Evolutionary conservation across 2,888 invertebrate species (phyloP).

Genomic region (Calephelis perditalis): DNA sequence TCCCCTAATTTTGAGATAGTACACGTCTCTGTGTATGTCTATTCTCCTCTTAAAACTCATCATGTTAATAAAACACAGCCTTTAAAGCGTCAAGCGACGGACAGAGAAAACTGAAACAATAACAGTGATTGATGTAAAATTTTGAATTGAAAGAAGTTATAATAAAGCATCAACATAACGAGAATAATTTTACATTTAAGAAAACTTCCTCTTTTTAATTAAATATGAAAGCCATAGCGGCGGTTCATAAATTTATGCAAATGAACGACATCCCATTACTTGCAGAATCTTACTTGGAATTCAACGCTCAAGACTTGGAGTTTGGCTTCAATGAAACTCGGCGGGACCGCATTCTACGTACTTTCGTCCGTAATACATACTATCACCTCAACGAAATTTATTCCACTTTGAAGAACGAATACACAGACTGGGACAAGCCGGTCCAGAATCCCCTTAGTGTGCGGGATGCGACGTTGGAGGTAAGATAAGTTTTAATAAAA

Average conservation of each 20-base stretch:
- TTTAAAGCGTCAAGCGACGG: no score
- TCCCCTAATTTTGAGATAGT: no score
- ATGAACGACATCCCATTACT: slow-evolving; percentile 51
- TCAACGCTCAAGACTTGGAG: slow-evolving; percentile 90
- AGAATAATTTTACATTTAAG: not conserved
- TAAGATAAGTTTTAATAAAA: slow-evolving; percentile 34
- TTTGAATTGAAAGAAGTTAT: no score
- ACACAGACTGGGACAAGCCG: slow-evolving; percentile 96
- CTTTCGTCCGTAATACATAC: slow-evolving; percentile 95
- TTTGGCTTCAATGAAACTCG: slow-evolving; percentile 94
- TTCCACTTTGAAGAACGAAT: slow-evolving; percentile 95
- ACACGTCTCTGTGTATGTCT: no score
- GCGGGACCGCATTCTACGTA: slow-evolving; percentile 91
- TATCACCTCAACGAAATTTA: slow-evolving; percentile 97
- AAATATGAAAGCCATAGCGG: slow-evolving; percentile 35
- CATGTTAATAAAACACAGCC: no score
- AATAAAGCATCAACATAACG: no score
- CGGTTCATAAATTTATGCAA: slow-evolving; percentile 51
- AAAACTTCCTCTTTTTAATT: slow-evolving; percentile 32
- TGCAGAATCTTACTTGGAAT: slow-evolving; percentile 89
- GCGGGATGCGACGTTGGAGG: slow-evolving; percentile 89
- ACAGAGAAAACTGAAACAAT: no score
- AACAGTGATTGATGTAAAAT: slow-evolving; percentile 7
- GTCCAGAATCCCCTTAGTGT: slow-evolving; percentile 91
- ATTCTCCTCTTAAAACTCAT: no score